These are phyloP conservation scores for Trachymyrmex cornetzi DNA, from an alignment of 1,140 invertebrate species.

Conservation along the genomic window DNA sequence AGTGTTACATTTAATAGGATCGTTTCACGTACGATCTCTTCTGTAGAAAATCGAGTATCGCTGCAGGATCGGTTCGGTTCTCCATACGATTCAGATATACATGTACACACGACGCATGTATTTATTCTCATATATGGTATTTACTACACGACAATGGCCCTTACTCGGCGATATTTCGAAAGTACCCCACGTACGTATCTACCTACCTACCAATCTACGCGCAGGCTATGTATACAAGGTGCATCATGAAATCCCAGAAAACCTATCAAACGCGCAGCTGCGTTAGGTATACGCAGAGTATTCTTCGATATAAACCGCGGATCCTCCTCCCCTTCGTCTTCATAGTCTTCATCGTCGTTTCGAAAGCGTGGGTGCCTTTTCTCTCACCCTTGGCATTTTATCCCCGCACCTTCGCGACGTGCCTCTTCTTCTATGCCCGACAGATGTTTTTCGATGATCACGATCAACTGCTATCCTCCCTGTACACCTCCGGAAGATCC, in stretches of 20 bases:
- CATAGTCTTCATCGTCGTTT: conserved; percentile 36
- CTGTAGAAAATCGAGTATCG: conserved; percentile 1
- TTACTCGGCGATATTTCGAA: neutral
- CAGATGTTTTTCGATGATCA: conserved; percentile 75
- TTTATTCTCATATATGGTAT: neutral
- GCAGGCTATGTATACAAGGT: conserved; percentile 49
- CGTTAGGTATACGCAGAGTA: conserved; percentile 42
- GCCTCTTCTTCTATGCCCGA: conserved; percentile 51
- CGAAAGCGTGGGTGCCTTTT: conserved; percentile 77
- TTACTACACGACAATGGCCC: conserved; percentile 37
- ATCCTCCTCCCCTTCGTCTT: neutral
- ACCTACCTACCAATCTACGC: conserved; percentile 22
- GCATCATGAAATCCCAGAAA: conserved; percentile 52
- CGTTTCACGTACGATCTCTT: neutral
- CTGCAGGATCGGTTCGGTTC: neutral
- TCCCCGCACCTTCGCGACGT: conserved; percentile 33
- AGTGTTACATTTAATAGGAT: neutral
- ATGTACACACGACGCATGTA: neutral
- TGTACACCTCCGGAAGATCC: neutral
- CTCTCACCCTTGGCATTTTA: conserved; percentile 4
- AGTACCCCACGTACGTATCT: neutral
- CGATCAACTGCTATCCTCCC: neutral
- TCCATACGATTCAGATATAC: neutral
- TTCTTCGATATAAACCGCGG: conserved; percentile 10
- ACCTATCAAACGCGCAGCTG: conserved; percentile 65